Evolutionary conservation across 2,113 vertebrate species (phyloP).

Genomic region (Lonchura striata): DNA sequence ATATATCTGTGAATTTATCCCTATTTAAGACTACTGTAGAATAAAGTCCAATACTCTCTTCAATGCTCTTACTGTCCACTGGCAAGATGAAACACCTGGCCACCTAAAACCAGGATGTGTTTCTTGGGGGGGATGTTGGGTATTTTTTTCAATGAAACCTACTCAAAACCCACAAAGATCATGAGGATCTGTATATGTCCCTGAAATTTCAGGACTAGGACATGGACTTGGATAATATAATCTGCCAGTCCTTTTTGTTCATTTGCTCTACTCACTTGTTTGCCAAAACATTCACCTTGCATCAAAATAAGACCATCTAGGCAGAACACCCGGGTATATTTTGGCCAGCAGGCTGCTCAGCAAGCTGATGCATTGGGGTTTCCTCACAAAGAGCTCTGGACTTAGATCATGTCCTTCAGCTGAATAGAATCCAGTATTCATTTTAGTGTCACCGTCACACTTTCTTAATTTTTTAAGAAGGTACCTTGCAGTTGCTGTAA

Average conservation of each 20-base stretch:
- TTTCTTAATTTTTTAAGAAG: not conserved
- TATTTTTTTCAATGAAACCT: not conserved
- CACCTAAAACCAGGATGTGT: not conserved
- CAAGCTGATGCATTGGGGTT: not conserved
- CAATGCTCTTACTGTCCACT: not conserved
- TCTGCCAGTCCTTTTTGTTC: not conserved
- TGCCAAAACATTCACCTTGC: not conserved
- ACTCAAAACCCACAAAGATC: not conserved
- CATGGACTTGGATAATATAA: not conserved
- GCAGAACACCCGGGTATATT: not conserved
- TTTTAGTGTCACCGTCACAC: not conserved
- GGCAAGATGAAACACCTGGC: not conserved
- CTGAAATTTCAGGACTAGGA: not conserved
- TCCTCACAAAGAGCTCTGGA: not conserved
- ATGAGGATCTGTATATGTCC: rapidly evolving
- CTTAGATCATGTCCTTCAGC: not conserved
- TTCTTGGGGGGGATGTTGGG: rapidly evolving
- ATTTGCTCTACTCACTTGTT: not conserved
- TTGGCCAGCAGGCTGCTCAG: not conserved
- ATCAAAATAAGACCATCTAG: not conserved
- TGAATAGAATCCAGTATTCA: not conserved
- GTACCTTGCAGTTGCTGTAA: not conserved
- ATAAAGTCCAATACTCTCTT: not conserved
- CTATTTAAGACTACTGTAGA: not conserved
- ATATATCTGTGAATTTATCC: not conserved